phyloP scores from a whole-genome alignment of 2,113 vertebrate species.

The Thamnaconus septentrionalis region DNA sequence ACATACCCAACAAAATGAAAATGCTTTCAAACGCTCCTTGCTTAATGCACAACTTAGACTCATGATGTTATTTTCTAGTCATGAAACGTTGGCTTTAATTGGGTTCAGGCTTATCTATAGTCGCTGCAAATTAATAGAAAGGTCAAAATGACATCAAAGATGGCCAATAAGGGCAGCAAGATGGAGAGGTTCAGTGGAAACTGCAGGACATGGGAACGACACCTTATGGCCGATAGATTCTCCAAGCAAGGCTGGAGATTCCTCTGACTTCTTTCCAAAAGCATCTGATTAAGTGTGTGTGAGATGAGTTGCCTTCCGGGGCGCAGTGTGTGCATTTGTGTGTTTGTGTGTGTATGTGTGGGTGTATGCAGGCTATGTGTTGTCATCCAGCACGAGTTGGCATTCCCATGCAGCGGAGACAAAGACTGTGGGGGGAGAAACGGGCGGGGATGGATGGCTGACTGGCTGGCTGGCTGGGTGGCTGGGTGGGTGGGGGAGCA shows the following conservation, averaged over 20 bases:
- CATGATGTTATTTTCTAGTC: background rate
- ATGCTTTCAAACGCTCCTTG: too few relatives aligned
- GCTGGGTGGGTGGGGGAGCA: slow-evolving; percentile 41
- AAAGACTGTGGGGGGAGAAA: slow-evolving; percentile 39
- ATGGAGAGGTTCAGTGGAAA: background rate
- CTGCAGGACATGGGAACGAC: background rate
- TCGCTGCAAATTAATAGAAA: slow-evolving; percentile 1
- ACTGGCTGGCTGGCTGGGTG: slow-evolving; percentile 24
- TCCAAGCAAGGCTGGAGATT: background rate
- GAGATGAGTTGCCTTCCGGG: too few relatives aligned
- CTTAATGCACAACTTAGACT: too few relatives aligned
- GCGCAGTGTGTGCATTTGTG: background rate
- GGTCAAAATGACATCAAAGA: slow-evolving; percentile 5
- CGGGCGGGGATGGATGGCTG: slow-evolving; percentile 5
- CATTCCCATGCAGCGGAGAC: slow-evolving; percentile 65
- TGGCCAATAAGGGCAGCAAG: background rate
- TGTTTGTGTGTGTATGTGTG: too few relatives aligned
- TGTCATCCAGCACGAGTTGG: slow-evolving; percentile 59
- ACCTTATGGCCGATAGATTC: background rate
- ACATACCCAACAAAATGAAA: too few relatives aligned
- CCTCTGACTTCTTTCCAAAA: background rate
- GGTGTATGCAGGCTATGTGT: slow-evolving; percentile 39
- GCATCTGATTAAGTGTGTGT: too few relatives aligned
- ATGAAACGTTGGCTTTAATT: background rate
- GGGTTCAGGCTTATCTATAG: background rate